Conservation (phyloP, 2,113 vertebrate species). For the Pseudolaguvia tuberculata region DNA sequence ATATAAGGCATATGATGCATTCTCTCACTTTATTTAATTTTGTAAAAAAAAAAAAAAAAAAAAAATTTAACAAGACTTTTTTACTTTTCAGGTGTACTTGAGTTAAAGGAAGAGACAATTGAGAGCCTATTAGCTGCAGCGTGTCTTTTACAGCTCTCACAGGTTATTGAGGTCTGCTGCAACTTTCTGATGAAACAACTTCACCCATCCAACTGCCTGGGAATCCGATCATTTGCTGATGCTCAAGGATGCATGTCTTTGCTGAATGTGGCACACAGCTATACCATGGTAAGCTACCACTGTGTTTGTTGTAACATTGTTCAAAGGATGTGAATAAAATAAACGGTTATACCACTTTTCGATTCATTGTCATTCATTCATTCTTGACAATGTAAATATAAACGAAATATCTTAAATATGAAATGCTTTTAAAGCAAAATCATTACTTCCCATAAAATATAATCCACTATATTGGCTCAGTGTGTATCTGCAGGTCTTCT, state of each 20-base stretch:
- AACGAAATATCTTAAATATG: not conserved
- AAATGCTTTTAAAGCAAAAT: conserved; percentile 5
- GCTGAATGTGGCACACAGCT: conserved; percentile 88
- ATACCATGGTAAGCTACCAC: conserved; percentile 83
- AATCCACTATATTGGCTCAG: not conserved
- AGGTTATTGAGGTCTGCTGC: conserved; percentile 94
- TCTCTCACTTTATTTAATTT: conserved; percentile 11
- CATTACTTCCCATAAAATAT: conserved; percentile 4
- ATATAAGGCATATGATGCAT: not conserved
- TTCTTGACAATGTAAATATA: not conserved
- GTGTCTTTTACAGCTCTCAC: conserved; percentile 91
- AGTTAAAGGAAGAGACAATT: conserved; percentile 93
- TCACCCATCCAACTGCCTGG: conserved; percentile 94
- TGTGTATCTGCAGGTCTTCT: conserved; percentile 14
- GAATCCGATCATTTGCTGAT: conserved; percentile 92
- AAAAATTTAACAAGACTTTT: too few species aligned
- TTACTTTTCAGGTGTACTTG: conserved; percentile 77
- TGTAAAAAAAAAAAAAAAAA: too few species aligned
- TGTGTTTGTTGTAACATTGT: not conserved
- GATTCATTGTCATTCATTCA: too few species aligned
- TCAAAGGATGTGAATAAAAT: not conserved
- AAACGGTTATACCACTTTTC: too few species aligned
- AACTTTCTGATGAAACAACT: conserved; percentile 96
- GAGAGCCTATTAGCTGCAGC: conserved; percentile 91
- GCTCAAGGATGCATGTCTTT: conserved; percentile 90